Conservation (phyloP, 2,797 vertebrate species). For the Enteromius unitaeniatus region DNA sequence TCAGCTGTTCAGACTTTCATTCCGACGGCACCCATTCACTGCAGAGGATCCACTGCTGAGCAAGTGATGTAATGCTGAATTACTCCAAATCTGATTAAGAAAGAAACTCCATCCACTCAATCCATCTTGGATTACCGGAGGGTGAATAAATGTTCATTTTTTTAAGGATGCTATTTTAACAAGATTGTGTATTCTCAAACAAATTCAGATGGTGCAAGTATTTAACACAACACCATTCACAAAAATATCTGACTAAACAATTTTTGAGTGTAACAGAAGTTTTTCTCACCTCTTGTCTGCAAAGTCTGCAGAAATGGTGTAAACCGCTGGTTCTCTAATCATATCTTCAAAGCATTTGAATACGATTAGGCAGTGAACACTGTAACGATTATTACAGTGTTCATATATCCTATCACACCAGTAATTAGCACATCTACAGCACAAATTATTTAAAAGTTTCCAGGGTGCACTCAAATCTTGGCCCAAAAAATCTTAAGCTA, state of each 20-base stretch:
- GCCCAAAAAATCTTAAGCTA: not conserved
- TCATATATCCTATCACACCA: not conserved
- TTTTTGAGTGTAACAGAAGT: not conserved
- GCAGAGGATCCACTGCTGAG: not conserved
- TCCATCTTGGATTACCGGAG: not conserved
- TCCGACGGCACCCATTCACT: not conserved
- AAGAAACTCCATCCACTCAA: not conserved
- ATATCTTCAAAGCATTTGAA: not conserved
- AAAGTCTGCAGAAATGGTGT: slow-evolving; percentile 5
- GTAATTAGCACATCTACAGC: not conserved
- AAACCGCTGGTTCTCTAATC: not conserved
- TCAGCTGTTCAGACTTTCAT: too few species aligned
- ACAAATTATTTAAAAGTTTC: not conserved
- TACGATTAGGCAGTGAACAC: too few species aligned
- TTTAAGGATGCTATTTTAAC: not conserved
- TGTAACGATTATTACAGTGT: not conserved
- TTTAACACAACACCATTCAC: not conserved
- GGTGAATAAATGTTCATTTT: not conserved
- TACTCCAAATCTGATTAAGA: not conserved
- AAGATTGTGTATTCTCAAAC: not conserved
- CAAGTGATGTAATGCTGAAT: not conserved
- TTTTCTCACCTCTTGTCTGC: slow-evolving; percentile 10
- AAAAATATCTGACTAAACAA: not conserved
- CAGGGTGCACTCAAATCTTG: not conserved
- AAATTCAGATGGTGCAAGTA: not conserved